phyloP scores from a whole-genome alignment of 2,113 vertebrate species.

The Pteropus alecto region DNA sequence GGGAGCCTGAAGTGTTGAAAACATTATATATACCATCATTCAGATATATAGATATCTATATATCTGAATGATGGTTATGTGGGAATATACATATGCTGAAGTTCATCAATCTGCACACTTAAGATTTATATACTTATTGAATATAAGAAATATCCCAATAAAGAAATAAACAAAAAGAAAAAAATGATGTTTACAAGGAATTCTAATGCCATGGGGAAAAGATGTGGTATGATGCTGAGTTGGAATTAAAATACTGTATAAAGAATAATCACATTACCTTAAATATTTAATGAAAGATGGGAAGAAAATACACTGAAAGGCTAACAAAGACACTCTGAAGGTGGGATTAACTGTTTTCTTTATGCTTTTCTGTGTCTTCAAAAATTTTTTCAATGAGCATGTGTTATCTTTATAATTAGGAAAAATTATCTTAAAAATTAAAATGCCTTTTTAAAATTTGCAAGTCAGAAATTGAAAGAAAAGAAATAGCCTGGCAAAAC shows the following conservation, averaged over 20 bases:
- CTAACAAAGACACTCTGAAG: not conserved
- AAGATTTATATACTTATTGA: not conserved
- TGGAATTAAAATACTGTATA: not conserved
- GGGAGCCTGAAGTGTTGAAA: not conserved
- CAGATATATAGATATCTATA: not conserved
- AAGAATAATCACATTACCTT: not conserved
- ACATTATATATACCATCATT: not conserved
- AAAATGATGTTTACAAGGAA: not conserved
- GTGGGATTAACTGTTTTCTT: not conserved
- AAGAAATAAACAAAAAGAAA: not conserved
- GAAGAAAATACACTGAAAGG: conserved; percentile 8
- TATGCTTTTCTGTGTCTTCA: not conserved
- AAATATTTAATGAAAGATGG: not conserved
- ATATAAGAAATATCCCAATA: not conserved
- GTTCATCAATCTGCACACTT: not conserved
- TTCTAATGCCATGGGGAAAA: not conserved
- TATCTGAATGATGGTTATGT: not conserved
- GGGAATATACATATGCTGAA: not conserved
- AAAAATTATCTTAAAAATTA: conserved; percentile 15
- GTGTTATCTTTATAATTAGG: not conserved
- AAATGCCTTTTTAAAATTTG: conserved; percentile 27
- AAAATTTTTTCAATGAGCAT: not conserved
- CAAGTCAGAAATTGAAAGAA: conserved; percentile 49
- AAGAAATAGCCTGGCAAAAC: conserved; percentile 48
- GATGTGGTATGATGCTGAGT: not conserved